phyloP scores from a whole-genome alignment of 2,888 invertebrate species.

The Leucoptera coffeella region DNA sequence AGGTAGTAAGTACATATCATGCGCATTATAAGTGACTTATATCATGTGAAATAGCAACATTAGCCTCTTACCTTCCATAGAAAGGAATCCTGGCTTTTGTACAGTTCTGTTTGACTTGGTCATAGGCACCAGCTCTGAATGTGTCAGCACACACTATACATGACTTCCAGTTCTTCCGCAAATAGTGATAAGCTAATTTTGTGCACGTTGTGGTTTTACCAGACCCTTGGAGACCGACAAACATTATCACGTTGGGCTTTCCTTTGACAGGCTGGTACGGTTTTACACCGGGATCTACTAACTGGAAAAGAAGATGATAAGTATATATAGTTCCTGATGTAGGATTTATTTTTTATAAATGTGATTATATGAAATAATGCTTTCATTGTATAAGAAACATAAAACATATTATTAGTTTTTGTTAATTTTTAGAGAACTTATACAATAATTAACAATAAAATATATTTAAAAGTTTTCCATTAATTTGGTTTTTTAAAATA shows the following conservation, averaged over 20 bases:
- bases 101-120: slow-evolving; percentile 98
- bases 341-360: too few relatives aligned
- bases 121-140: slow-evolving; percentile 98
- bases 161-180: slow-evolving; percentile 99
- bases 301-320: slow-evolving; percentile 32
- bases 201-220: slow-evolving; percentile 99
- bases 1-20: too few relatives aligned
- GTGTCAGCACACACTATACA: slow-evolving; percentile 98
- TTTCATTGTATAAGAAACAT: too few relatives aligned
- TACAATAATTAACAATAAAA: background rate
- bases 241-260: slow-evolving; percentile 95
- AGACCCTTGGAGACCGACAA: slow-evolving; percentile 98
- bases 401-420: too few relatives aligned
- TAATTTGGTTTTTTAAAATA: too few relatives aligned
- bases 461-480: background rate
- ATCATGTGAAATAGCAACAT: too few relatives aligned
- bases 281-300: slow-evolving; percentile 96
- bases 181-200: slow-evolving; percentile 97
- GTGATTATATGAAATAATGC: too few relatives aligned
- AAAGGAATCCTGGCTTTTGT: slow-evolving; percentile 99
- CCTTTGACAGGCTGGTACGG: slow-evolving; percentile 95
- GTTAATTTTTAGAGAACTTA: background rate
- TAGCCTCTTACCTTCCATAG: slow-evolving; percentile 86
- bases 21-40: too few relatives aligned
- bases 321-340: background rate